Percentiles rank a stretch among this genome's conserved stretches.
phyloP scores from a whole-genome alignment of 2,888 invertebrate genomes.

The Hemistola chrysoprasaria region DNA sequence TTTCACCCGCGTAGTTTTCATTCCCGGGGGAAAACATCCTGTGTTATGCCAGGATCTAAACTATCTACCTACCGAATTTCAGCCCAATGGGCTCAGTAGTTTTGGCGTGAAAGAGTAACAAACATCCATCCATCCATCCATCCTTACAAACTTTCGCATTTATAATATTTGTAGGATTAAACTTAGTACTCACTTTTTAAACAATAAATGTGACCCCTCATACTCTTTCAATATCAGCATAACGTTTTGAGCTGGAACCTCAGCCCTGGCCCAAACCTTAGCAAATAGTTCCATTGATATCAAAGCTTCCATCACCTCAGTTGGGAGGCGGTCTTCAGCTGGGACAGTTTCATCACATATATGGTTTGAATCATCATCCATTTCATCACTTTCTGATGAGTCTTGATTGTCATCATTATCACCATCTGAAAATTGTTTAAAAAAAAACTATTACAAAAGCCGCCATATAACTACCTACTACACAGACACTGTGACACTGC shows the following conservation, averaged over 20 bases:
- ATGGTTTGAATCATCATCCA: constrained; percentile 65
- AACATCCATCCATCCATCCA: no score
- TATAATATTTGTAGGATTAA: no score
- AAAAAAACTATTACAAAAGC: no score
- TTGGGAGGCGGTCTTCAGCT: constrained; percentile 75
- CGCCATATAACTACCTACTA: no score
- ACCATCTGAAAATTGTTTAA: constrained; percentile 46
- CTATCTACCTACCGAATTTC: no score
- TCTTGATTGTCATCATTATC: constrained; percentile 50
- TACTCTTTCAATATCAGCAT: constrained; percentile 75
- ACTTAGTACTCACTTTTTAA: constrained; percentile 74
- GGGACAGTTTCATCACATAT: constrained; percentile 42
- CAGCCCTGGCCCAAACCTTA: constrained; percentile 81
- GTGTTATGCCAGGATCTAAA: no score
- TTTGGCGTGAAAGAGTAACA: no score
- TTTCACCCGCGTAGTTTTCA: no score
- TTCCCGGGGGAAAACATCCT: no score
- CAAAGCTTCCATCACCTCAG: constrained; percentile 84
- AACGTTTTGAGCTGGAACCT: constrained; percentile 79
- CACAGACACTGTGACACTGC: no score
- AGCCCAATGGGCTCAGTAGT: no score
- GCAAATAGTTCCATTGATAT: constrained; percentile 81
- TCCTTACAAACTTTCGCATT: no score
- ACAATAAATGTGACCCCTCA: constrained; percentile 67
- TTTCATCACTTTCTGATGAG: constrained; percentile 64